Conservation (phyloP, 2,797 vertebrate genomes). For the Coendou prehensilis region DNA sequence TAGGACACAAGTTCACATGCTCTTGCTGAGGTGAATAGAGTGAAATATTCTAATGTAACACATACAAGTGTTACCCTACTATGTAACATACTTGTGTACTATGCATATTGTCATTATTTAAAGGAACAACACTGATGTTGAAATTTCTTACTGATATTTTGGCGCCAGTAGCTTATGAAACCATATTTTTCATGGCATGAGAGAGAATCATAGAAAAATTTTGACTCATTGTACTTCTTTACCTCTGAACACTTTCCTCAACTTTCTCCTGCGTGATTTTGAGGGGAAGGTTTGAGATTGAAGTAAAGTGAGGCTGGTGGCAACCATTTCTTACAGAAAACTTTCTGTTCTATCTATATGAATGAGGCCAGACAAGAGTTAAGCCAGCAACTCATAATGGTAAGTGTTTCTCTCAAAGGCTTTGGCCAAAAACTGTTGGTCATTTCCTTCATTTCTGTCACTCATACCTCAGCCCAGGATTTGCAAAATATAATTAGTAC, state of each 20-base stretch:
- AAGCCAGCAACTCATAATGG: background rate
- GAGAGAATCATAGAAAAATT: background rate
- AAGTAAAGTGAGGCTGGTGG: background rate
- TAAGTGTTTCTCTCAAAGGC: background rate
- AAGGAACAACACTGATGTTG: background rate
- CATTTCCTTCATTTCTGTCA: constrained; percentile 9
- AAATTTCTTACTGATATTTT: background rate
- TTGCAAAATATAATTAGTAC: background rate
- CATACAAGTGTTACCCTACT: background rate
- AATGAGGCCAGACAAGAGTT: background rate
- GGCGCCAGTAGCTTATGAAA: background rate
- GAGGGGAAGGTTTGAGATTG: background rate
- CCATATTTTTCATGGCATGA: background rate
- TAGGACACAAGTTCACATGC: background rate
- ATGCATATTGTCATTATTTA: background rate
- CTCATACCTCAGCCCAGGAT: background rate
- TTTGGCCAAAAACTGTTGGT: background rate
- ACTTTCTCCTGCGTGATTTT: constrained; percentile 21
- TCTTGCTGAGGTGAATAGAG: background rate
- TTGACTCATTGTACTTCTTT: background rate
- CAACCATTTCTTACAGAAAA: constrained; percentile 8
- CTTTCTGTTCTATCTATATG: background rate
- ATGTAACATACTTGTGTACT: background rate
- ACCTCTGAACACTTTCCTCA: background rate
- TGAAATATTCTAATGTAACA: background rate